Percentiles rank a stretch among this genome's conserved stretches.
Evolutionary conservation across 2,888 invertebrate species (phyloP).

Genomic region (Athetis lepigone): DNA sequence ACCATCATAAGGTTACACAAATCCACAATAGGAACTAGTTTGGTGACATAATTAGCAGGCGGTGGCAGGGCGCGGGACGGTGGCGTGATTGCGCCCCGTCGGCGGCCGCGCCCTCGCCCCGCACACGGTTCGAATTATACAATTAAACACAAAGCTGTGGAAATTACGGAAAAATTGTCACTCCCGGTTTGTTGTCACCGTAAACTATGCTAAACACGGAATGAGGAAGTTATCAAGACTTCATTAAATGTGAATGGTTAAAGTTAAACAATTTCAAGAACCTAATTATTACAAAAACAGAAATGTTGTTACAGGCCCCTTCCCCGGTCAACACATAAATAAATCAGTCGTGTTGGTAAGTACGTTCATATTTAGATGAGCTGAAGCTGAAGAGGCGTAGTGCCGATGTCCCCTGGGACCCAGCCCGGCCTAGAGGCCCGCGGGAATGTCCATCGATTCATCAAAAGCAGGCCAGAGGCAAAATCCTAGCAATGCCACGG

Average conservation of each 20-base stretch:
- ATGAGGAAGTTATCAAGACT: constrained; percentile 14
- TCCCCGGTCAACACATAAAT: constrained; percentile 28
- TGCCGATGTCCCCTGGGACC: constrained; percentile 52
- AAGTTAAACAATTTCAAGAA: background rate
- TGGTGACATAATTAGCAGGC: constrained; percentile 78
- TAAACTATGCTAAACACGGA: constrained; percentile 39
- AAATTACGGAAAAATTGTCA: constrained; percentile 50
- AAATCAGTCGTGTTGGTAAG: constrained; percentile 29
- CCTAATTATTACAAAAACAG: background rate
- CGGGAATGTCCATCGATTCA: constrained; percentile 76
- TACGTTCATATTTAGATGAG: constrained; percentile 58
- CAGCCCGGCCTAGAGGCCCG: constrained; percentile 67
- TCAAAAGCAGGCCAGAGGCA: constrained; percentile 74
- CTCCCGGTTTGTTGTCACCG: constrained; percentile 47
- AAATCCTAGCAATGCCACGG: constrained; percentile 64
- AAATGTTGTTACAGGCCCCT: background rate
- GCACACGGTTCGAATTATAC: constrained; percentile 65
- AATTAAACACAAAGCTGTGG: constrained; percentile 64
- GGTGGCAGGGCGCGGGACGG: constrained; percentile 74
- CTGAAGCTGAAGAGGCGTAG: constrained; percentile 40
- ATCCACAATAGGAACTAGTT: constrained; percentile 55
- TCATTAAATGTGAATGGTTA: background rate
- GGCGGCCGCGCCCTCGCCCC: constrained; percentile 71
- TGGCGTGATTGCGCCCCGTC: constrained; percentile 85
- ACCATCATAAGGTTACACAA: constrained; percentile 62